Evolutionary conservation across 2,888 invertebrate genomes (phyloP), one percentile per base, ranked within the genome.

Genomic region (Cheiracanthium punctorium): DNA sequence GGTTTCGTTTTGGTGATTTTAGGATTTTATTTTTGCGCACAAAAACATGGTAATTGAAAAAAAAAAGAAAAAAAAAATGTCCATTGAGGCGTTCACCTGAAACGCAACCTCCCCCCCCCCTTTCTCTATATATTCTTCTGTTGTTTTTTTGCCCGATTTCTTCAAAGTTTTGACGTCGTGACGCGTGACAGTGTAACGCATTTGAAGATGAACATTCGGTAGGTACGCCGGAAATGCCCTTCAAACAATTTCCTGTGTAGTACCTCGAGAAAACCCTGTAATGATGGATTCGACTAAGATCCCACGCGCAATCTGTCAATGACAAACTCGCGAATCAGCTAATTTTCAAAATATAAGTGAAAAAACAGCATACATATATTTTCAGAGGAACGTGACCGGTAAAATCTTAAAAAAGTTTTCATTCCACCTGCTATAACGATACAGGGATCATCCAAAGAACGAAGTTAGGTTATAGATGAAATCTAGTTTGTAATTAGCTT

Each of bases 141-240:
- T n/a, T 32, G 30, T 74, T 58, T 4, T 30, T 64, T 33, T 52
- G 1, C 37, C 20, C 33, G 20, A 4, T 33, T 32, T 64, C 48
- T 64, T 29, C 64, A 43, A 30, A n/a, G 67, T 30, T n/a, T 8
- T 58, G 24, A 29, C 41, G 65, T n/a, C 20, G 43, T 30, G 48
- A 48, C 65, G 48, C 77, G 77, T 77, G 77, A 77, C 77, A 41
- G 1, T 69, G 43, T 48, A 69, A 69, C 48, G 33, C 74, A 33
- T 65, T 75, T 1, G 20, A 75, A 33, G 69, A 69, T 58, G 58
- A 58, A 67, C 32, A 20, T 48, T 41, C 12, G 30, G 73, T 17
- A 24, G 30, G 20, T 32, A 52, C 30, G 28, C 17, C 64, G 33
- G 74, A 74, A 37, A 77, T 67, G 77, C 69, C 77, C 24, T 30